Percentiles rank a stretch among this genome's conserved stretches.
Evolutionary conservation across 1,140 invertebrate genomes (phyloP).

Genomic region (Drosophila mayri): DNA sequence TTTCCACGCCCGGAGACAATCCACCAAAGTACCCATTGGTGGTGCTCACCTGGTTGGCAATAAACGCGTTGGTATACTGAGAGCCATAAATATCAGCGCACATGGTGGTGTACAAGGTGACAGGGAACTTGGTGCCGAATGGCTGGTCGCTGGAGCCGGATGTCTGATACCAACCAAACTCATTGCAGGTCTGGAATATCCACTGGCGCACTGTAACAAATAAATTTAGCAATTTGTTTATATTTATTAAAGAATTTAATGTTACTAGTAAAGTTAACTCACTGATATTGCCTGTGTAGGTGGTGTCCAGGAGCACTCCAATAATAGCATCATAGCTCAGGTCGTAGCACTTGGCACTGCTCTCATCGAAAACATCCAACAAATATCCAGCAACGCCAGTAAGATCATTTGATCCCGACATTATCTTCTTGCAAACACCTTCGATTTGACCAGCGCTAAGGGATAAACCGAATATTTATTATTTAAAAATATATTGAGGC

Average conservation of each 20-base stretch:
- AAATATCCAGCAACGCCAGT: constrained; percentile 66
- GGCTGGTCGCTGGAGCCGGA: constrained; percentile 87
- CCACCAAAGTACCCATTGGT: constrained; percentile 88
- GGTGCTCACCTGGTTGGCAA: constrained; percentile 79
- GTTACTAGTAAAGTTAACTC: constrained; percentile 7
- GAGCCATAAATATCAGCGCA: constrained; percentile 89
- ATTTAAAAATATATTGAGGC: not conserved
- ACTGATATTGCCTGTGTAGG: constrained; percentile 66
- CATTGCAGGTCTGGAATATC: constrained; percentile 91
- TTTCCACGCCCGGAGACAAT: constrained; percentile 86
- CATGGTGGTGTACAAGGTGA: constrained; percentile 87
- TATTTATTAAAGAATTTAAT: not conserved
- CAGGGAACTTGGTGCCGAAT: constrained; percentile 87
- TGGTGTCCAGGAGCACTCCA: constrained; percentile 52
- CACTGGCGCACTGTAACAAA: constrained; percentile 86
- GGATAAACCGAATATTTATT: not conserved
- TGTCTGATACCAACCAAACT: constrained; percentile 91
- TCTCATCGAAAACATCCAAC: constrained; percentile 41
- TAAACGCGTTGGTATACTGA: constrained; percentile 62
- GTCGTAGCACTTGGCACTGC: constrained; percentile 54
- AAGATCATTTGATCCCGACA: constrained; percentile 67
- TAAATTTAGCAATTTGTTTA: too few relatives aligned
- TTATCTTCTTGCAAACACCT: constrained; percentile 64
- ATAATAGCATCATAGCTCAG: constrained; percentile 69
- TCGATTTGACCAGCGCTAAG: constrained; percentile 73